Percentiles rank a stretch among this genome's conserved stretches.
phyloP scores from a whole-genome alignment of 2,113 vertebrate species.

The Osmerus mordax region DNA sequence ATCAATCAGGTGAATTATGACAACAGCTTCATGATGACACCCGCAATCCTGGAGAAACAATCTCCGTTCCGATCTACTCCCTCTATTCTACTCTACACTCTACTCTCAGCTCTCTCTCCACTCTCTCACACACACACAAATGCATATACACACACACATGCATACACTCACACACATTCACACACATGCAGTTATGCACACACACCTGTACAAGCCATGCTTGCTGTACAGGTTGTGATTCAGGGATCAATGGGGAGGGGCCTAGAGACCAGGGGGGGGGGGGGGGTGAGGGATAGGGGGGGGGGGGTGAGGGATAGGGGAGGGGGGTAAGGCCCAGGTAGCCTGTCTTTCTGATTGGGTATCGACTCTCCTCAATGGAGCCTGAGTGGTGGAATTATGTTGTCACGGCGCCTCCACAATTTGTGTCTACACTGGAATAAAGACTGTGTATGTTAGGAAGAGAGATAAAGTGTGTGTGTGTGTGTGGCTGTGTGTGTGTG shows the following conservation, averaged over 20 bases:
- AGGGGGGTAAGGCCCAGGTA: constrained; percentile 64
- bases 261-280: constrained; percentile 57
- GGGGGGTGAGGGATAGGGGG: no score
- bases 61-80: constrained; percentile 48
- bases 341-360: constrained; percentile 78
- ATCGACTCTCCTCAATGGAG: constrained; percentile 77
- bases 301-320: no score
- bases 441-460: constrained; percentile 37
- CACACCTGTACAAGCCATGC: constrained; percentile 43
- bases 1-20: constrained; percentile 50
- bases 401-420: constrained; percentile 80
- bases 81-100: neutral
- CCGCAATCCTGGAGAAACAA: constrained; percentile 57
- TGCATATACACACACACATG: neutral
- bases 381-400: constrained; percentile 82
- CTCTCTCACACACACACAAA: neutral
- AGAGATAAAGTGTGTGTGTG: neutral
- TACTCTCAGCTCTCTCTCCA: neutral
- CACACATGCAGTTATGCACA: neutral
- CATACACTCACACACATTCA: constrained; percentile 17
- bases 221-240: constrained; percentile 67
- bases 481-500: constrained; percentile 17
- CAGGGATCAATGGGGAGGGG: constrained; percentile 75
- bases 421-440: constrained; percentile 70
- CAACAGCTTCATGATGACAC: constrained; percentile 49